Conservation (phyloP, 2,113 vertebrate species). For the Microcebus griseorufus region DNA sequence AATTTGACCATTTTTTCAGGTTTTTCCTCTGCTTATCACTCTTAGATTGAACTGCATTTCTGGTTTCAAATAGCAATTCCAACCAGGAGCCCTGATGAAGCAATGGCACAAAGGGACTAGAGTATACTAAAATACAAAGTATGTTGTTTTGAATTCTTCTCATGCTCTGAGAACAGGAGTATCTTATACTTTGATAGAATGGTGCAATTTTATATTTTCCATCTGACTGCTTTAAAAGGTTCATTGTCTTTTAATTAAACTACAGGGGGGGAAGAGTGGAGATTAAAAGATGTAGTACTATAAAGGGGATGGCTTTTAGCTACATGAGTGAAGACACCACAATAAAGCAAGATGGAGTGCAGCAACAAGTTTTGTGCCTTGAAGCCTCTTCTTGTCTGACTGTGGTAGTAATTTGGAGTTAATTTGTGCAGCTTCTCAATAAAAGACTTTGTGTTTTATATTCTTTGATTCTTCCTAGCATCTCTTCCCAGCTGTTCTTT, state of each 20-base stretch:
- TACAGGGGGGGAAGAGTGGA: neutral
- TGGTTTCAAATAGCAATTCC: constrained; percentile 35
- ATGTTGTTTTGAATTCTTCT: constrained; percentile 67
- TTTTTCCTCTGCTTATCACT: constrained; percentile 23
- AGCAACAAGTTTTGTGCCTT: constrained; percentile 66
- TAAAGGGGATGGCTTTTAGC: constrained; percentile 41
- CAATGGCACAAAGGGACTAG: neutral
- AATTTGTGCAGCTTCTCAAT: constrained; percentile 57
- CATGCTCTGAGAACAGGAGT: constrained; percentile 30
- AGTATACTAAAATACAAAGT: constrained; percentile 49
- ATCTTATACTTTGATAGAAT: constrained; percentile 31
- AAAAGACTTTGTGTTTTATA: constrained; percentile 56
- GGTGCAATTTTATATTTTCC: constrained; percentile 44
- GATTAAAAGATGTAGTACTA: constrained; percentile 3
- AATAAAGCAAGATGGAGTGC: constrained; percentile 49
- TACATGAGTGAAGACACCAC: constrained; percentile 52
- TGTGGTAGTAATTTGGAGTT: constrained; percentile 45
- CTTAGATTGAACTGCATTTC: constrained; percentile 23
- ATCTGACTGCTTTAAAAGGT: constrained; percentile 58
- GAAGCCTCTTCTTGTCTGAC: constrained; percentile 44
- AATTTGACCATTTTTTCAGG: neutral
- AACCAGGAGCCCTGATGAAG: neutral
- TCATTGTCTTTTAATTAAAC: constrained; percentile 68
- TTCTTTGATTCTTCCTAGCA: constrained; percentile 49
- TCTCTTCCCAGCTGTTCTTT: constrained; percentile 46